Evolutionary conservation across 2,797 vertebrate species (phyloP), one percentile per base, ranked within the genome.

Genomic region (Neosilurus hyrtlii): DNA sequence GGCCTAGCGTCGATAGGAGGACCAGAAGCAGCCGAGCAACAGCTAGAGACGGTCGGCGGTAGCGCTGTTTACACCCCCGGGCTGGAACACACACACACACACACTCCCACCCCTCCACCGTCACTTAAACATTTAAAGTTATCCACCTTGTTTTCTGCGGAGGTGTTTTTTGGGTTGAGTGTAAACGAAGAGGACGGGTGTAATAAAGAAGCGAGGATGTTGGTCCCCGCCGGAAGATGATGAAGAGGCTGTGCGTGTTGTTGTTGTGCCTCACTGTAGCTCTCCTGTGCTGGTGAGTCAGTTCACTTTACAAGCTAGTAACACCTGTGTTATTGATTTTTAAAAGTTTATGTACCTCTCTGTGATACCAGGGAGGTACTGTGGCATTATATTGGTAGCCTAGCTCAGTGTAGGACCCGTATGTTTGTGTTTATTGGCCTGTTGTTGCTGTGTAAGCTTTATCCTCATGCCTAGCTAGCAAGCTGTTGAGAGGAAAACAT

Each of bases 211-310:
- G 95, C 94, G 95, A 96, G 94, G 94, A 96, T 96, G 95, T 94
- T 93, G 92, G 94, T 95, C 94, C 94, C 95, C 91, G 95, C 93
- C 91, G 94, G 94, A 94, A 96, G 95, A 96, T 96, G 93, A 96
- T 96, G 95, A 95, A 95, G 94, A 94, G 93, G 93, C 92, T 94
- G 94, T 92, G 93, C 88, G 93, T 92, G 91, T 88, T 93, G 92
- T 91, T 93, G 93, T 91, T 94, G 94, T 95, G 93, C 93, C 91
- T 95, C 91, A 92, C 91, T 90, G 93, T 94, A 94, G 93, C 94
- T 92, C 91, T 94, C 91, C 92, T 95, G 92, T 95, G 91, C 93
- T 93, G 95, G 95, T 96, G 90, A 95, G 95, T 96, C 90, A 95
- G 95, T 88, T 80, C 15, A 14, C 8, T 8, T 66, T 22, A 4